phyloP scores from a whole-genome alignment of 2,888 invertebrate species.

The Lasioglossum zephyrum region DNA sequence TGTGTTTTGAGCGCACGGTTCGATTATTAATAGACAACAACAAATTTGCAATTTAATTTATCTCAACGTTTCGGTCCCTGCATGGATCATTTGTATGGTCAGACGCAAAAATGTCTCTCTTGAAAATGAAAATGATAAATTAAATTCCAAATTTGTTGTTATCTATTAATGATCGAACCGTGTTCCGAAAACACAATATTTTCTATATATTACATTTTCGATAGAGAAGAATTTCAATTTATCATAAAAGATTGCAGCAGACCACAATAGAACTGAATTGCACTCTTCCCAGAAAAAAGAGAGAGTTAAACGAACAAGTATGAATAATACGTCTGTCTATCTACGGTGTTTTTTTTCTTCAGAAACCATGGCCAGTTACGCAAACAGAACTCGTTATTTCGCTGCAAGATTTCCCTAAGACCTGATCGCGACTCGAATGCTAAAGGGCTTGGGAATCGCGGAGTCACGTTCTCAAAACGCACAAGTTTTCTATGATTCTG shows the following conservation, averaged over 20 bases:
- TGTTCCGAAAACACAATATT: too few relatives aligned
- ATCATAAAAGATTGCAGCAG: not conserved
- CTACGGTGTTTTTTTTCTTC: not conserved
- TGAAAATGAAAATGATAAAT: too few relatives aligned
- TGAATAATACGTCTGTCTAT: not conserved
- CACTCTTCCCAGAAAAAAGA: not conserved
- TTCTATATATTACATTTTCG: too few relatives aligned
- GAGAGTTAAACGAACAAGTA: not conserved
- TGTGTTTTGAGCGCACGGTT: too few relatives aligned
- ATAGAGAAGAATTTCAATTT: too few relatives aligned
- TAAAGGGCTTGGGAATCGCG: constrained; percentile 53
- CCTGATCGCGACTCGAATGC: constrained; percentile 43
- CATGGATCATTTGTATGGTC: too few relatives aligned
- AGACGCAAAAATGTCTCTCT: too few relatives aligned
- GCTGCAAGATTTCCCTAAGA: constrained; percentile 71
- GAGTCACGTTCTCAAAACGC: constrained; percentile 31
- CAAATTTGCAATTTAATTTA: too few relatives aligned
- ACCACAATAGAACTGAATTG: not conserved
- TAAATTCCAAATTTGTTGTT: too few relatives aligned
- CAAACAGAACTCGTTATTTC: constrained; percentile 81
- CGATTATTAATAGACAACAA: too few relatives aligned
- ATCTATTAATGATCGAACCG: too few relatives aligned
- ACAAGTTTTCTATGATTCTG: not conserved
- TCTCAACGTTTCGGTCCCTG: too few relatives aligned
- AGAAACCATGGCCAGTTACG: constrained; percentile 63